Percentiles rank a stretch among this genome's conserved stretches.
phyloP scores from a whole-genome alignment of 2,888 invertebrate species.

The Lasioglossum calceatum region DNA sequence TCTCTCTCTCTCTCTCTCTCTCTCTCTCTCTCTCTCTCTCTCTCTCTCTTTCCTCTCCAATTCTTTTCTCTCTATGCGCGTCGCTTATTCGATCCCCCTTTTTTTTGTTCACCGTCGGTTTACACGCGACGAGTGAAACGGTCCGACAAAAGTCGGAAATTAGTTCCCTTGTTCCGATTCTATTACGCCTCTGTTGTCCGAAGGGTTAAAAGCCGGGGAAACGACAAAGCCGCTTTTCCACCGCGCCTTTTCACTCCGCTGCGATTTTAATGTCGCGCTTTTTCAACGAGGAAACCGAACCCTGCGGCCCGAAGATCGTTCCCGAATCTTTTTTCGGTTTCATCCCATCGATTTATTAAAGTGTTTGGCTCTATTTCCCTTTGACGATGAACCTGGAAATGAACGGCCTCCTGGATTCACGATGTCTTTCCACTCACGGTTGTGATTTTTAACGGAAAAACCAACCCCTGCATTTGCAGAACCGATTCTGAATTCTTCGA shows the following conservation, averaged over 20 bases:
- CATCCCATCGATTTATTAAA: neutral
- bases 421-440: neutral
- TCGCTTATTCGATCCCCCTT: constrained; percentile 3
- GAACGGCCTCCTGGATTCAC: neutral
- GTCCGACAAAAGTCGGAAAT: constrained; percentile 2
- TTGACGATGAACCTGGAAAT: too few species aligned
- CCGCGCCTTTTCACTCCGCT: neutral
- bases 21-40: neutral
- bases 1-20: neutral
- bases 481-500: neutral
- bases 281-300: neutral
- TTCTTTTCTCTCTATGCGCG: neutral
- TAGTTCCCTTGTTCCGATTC: constrained; percentile 23
- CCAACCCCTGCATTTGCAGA: too few species aligned
- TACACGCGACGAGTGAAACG: constrained; percentile 18
- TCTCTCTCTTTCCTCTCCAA: neutral
- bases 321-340: neutral
- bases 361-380: neutral
- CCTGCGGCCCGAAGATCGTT: neutral
- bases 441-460: too few species aligned
- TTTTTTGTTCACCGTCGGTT: neutral
- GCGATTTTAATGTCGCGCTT: neutral
- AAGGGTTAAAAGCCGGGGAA: neutral
- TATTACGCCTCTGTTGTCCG: constrained; percentile 8
- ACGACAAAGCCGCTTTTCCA: neutral